A percentile compares a stretch with the other conserved stretches of the same genome.
Conservation (phyloP, 2,888 invertebrate genomes). For the Perdita meconis region DNA sequence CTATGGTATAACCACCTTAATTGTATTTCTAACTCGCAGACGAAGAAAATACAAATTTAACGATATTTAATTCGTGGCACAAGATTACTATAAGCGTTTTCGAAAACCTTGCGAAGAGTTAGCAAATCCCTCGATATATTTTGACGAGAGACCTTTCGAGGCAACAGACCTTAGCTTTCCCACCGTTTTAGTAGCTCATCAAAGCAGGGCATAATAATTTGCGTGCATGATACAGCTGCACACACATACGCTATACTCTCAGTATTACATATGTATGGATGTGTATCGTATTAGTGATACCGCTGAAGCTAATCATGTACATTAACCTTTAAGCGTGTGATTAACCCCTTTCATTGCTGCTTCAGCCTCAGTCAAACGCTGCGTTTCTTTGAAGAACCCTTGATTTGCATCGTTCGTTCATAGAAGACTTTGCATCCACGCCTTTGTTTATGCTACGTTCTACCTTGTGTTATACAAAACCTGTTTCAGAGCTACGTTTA, state of each 20-base stretch:
- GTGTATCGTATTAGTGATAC: constrained; percentile 35
- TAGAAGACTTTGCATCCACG: background rate
- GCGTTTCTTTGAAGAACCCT: constrained; percentile 11
- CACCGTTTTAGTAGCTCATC: constrained; percentile 10
- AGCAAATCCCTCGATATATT: background rate
- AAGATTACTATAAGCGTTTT: background rate
- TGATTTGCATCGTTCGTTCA: constrained; percentile 9
- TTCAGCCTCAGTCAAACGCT: background rate
- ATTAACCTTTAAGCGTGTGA: constrained; percentile 43
- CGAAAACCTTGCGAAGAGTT: background rate
- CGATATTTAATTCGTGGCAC: background rate
- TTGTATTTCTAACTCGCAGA: no score
- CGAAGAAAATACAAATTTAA: background rate
- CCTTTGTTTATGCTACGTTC: background rate
- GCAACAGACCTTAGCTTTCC: constrained; percentile 7
- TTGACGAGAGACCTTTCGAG: constrained; percentile 36
- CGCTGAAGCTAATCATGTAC: constrained; percentile 13
- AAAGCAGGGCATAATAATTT: constrained; percentile 61
- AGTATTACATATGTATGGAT: background rate
- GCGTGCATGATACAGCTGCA: constrained; percentile 50
- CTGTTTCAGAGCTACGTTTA: background rate
- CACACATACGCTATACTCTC: constrained; percentile 22
- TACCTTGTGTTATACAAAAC: background rate
- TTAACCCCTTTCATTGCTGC: constrained; percentile 41
- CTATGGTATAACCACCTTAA: no score